Evolutionary conservation across 2,113 vertebrate species (phyloP), one percentile per base, ranked within the genome.

Genomic region (Rutilus rutilus): DNA sequence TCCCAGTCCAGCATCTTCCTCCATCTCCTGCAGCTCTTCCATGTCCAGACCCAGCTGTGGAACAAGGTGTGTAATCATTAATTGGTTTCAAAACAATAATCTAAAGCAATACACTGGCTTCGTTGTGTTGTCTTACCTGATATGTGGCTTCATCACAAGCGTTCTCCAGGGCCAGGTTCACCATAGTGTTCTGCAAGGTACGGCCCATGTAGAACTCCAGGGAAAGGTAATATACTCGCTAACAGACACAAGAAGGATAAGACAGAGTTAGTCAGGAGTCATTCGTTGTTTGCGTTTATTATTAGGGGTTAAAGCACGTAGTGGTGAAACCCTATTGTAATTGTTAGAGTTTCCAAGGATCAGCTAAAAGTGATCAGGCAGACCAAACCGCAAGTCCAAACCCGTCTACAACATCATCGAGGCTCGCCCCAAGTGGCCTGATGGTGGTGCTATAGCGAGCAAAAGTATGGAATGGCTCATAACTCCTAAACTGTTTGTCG

Each of bases 21-120:
- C 97, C 2, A 97, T 96, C 87, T 98, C 97, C 87, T 98, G 94
- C 79, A 98, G 76, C 62, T 98, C 97, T 86, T 98, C 97, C 96
- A 98, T 97, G 87, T 98, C 97, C 87, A 98, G 89, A 87, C 97
- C 97, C 91, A 98, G 88, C 97, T 98, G 75, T 9, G 86, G 10
- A 65, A 6, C 67, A 65, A 74, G 69, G 67, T 12, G 50, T 45
- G 25, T 21, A n/a, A 23, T 27, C 21, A 52, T 15, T 57, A 9
- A 76, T 2, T 65, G 42, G 11, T 76, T 79, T 65, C 30, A 67
- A 7, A 59, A 60, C 21, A 80, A 78, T 21, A 3, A 78, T n/a
- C 77, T 23, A 79, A 36, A 76, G 45, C 25, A 52, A 36, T 52
- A 39, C 47, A 54, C 19, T 9, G 65, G 6, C 1, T 73, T 27